Evolutionary conservation across 2,888 invertebrate genomes (phyloP).

Genomic region (Rhaphigaster nebulosa): DNA sequence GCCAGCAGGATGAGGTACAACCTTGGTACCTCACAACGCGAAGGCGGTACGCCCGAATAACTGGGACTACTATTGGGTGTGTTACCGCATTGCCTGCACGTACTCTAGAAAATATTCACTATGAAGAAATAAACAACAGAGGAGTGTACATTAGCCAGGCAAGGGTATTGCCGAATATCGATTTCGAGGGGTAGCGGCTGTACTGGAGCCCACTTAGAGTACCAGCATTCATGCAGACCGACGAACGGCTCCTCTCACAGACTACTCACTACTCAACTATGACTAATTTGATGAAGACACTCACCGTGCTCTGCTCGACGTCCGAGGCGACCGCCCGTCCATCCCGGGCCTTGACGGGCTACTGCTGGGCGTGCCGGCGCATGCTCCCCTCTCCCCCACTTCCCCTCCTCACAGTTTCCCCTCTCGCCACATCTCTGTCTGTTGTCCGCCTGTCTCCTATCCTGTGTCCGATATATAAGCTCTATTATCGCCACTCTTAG

Average conservation of each 20-base stretch:
- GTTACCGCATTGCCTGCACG: background rate
- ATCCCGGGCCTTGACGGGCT: slow-evolving; percentile 56
- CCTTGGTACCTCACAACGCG: background rate
- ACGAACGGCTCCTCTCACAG: background rate
- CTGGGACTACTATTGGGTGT: background rate
- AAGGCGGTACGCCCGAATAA: background rate
- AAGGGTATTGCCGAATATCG: background rate
- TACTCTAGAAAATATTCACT: background rate
- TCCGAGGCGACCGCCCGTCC: slow-evolving; percentile 57
- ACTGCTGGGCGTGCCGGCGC: slow-evolving; percentile 58
- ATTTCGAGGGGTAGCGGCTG: background rate
- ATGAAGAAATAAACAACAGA: too few species aligned
- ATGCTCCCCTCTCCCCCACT: slow-evolving; percentile 28
- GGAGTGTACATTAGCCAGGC: background rate
- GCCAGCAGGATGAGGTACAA: background rate
- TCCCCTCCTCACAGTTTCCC: background rate
- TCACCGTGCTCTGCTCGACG: slow-evolving; percentile 52
- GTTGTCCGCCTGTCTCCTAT: background rate
- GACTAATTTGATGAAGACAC: slow-evolving; percentile 5
- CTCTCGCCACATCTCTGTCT: too few species aligned
- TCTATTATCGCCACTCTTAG: slow-evolving; percentile 16
- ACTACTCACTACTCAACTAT: background rate
- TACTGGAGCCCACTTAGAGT: too few species aligned
- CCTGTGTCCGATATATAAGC: background rate
- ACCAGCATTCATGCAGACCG: background rate